Percentiles rank a stretch among this genome's conserved stretches.
Evolutionary conservation across 2,888 invertebrate genomes (phyloP).

Genomic region (Coelopa pilipes): DNA sequence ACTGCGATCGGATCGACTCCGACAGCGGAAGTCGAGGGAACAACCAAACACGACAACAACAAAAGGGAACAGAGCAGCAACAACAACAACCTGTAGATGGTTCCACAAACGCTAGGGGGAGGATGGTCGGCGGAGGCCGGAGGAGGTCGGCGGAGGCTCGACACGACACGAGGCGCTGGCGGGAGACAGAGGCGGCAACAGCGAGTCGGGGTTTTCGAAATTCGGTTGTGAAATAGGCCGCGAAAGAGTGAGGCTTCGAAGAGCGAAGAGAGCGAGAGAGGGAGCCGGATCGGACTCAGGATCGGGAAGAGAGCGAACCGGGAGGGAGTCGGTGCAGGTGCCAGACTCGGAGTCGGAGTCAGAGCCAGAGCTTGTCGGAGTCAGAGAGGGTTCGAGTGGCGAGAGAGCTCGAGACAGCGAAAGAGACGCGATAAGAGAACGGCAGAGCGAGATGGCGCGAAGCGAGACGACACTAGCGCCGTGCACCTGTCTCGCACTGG

Average conservation of each 20-base stretch:
- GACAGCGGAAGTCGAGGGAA: conserved; percentile 35
- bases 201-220: not conserved
- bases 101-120: not conserved
- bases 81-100: conserved; percentile 3
- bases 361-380: too few species aligned
- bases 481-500: conserved; percentile 21
- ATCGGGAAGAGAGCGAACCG: not conserved
- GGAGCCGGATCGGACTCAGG: not conserved
- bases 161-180: not conserved
- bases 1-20: conserved; percentile 2
- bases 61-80: conserved; percentile 6
- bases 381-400: not conserved
- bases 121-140: not conserved
- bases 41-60: conserved; percentile 1
- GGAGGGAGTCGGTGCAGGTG: too few species aligned
- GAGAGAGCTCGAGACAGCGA: not conserved
- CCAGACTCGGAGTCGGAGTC: not conserved
- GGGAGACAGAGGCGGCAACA: not conserved
- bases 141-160: not conserved
- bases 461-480: not conserved
- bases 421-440: not conserved
- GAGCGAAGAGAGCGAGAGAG: not conserved
- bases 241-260: not conserved
- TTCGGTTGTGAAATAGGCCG: not conserved
- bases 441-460: not conserved